These are phyloP conservation scores for Myiozetetes cayanensis DNA, from an alignment of 2,113 vertebrate genomes.

Conservation along the genomic window DNA sequence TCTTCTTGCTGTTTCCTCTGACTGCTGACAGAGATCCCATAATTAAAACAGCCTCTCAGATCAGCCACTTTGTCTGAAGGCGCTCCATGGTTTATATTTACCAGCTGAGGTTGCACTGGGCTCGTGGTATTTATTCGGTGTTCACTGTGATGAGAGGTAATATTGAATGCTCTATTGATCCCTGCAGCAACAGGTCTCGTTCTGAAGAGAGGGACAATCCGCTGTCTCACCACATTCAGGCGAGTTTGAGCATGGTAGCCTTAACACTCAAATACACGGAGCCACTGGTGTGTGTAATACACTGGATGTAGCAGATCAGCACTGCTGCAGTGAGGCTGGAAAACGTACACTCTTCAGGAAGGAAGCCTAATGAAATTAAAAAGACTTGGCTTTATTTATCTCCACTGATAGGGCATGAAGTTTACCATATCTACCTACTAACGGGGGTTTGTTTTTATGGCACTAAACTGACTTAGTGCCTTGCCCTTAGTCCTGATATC, in stretches of 20 bases:
- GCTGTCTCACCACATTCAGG: neutral
- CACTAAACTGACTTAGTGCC: neutral
- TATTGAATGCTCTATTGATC: neutral
- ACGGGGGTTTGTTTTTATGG: neutral
- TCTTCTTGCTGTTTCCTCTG: neutral
- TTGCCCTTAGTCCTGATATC: neutral
- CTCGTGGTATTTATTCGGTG: neutral
- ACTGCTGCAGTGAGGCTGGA: neutral
- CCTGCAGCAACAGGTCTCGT: neutral
- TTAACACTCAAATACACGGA: neutral
- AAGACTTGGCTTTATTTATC: neutral
- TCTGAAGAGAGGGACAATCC: neutral
- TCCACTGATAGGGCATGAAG: neutral
- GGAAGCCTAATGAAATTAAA: neutral
- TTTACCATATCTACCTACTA: neutral
- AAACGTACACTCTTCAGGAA: neutral
- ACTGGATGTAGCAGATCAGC: neutral
- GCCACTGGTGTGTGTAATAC: neutral
- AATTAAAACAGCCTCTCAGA: neutral
- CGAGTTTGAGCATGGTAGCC: neutral
- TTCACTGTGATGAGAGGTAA: neutral
- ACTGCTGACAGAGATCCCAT: neutral
- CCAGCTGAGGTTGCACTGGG: neutral
- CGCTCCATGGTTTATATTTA: neutral
- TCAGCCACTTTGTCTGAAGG: neutral